Conservation (phyloP, 2,797 vertebrate genomes). For the Hippopotamyrus pictus region DNA sequence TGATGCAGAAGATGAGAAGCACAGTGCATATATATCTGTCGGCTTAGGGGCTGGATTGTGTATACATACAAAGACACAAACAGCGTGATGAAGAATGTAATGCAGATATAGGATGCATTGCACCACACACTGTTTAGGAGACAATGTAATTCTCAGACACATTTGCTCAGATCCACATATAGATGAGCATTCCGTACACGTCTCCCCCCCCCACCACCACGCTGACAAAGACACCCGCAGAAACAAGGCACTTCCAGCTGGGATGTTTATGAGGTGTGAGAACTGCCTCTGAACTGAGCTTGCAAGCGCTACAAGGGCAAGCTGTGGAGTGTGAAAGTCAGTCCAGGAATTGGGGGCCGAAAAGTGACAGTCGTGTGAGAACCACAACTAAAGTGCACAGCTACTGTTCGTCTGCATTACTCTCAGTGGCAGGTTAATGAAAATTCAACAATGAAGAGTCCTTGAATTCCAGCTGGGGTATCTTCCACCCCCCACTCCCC, state of each 20-base stretch:
- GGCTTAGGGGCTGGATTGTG: background rate
- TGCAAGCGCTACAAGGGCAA: background rate
- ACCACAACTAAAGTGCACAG: background rate
- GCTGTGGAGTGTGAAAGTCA: background rate
- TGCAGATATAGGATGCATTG: background rate
- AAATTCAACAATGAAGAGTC: background rate
- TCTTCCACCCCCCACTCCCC: background rate
- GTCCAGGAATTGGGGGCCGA: background rate
- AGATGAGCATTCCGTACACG: background rate
- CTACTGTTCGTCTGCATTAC: background rate
- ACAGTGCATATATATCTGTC: background rate
- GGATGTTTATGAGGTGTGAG: background rate
- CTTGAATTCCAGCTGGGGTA: background rate
- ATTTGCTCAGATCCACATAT: background rate
- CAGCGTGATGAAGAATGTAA: background rate
- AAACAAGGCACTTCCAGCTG: background rate
- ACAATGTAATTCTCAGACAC: background rate
- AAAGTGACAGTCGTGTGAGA: background rate
- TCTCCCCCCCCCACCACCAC: background rate
- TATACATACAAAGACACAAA: background rate
- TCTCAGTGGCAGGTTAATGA: background rate
- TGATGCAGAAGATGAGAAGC: background rate
- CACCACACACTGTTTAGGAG: background rate
- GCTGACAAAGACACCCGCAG: background rate
- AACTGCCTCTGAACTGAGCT: background rate